phyloP scores from a whole-genome alignment of 2,888 invertebrate species.

The Ornithoptera alexandrae region DNA sequence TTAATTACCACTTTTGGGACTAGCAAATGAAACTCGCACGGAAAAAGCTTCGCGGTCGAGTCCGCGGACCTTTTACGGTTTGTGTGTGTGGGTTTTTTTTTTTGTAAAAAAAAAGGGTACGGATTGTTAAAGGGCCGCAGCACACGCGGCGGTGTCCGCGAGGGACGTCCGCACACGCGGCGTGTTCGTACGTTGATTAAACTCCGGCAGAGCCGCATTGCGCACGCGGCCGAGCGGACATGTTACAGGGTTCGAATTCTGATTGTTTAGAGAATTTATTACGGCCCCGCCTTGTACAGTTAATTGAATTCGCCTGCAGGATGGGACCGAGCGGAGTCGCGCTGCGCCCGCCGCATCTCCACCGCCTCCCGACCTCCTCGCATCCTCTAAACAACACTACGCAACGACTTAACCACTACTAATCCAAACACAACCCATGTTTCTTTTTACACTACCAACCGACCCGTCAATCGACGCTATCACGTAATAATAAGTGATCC shows the following conservation, averaged over 20 bases:
- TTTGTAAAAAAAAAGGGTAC: conserved; percentile 31
- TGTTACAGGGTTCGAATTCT: conserved; percentile 79
- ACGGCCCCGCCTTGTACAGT: conserved; percentile 78
- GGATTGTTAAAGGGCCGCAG: conserved; percentile 33
- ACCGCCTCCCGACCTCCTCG: no score
- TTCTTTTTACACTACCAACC: no score
- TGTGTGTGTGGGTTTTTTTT: conserved; percentile 29
- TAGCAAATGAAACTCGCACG: conserved; percentile 45
- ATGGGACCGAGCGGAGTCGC: conserved; percentile 37
- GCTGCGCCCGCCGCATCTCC: no score
- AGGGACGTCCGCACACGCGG: conserved; percentile 56
- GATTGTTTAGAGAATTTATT: conserved; percentile 81
- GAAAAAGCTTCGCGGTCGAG: conserved; percentile 57
- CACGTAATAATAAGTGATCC: no score
- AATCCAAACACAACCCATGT: no score
- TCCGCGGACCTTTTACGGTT: conserved; percentile 61
- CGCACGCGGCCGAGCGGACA: conserved; percentile 77
- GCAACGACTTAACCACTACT: no score
- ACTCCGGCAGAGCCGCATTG: conserved; percentile 74
- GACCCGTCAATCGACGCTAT: no score
- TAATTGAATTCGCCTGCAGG: conserved; percentile 79
- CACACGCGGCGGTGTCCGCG: conserved; percentile 55
- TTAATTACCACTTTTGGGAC: conserved; percentile 56
- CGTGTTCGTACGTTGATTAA: conserved; percentile 77
- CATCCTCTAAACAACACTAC: no score